Percentiles rank a stretch among this genome's conserved stretches.
Evolutionary conservation across 37 sponge, comb jelly and placozoan genomes (phyloP).

Genomic region (Ianthella basta): DNA sequence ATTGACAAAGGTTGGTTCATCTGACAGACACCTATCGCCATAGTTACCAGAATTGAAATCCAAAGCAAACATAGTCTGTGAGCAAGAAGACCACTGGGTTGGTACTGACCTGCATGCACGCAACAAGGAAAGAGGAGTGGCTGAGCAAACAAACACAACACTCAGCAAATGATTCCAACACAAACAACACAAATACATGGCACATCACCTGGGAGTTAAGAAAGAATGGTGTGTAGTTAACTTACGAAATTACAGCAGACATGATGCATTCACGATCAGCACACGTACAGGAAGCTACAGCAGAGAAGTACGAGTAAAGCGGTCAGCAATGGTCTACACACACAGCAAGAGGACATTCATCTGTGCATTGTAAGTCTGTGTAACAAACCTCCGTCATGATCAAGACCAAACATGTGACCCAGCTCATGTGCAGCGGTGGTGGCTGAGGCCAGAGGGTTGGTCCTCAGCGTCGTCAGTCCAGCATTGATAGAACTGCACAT

Average conservation of each 20-base stretch:
- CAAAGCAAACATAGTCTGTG: neutral
- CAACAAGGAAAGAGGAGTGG: neutral
- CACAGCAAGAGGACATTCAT: no score
- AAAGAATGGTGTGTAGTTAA: neutral
- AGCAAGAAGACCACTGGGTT: conserved; percentile 17
- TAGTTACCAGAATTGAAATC: neutral
- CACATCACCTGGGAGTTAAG: neutral
- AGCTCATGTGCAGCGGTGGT: conserved; percentile 82
- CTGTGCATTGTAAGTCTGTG: no score
- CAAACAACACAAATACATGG: neutral
- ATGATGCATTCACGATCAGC: conserved; percentile 56
- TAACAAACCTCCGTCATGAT: conserved; percentile 24
- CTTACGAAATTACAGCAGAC: conserved; percentile 19
- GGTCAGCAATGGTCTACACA: neutral
- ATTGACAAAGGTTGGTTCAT: conserved; percentile 10
- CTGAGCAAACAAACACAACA: neutral
- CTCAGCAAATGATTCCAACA: neutral
- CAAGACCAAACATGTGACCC: conserved; percentile 79
- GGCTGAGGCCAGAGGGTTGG: neutral
- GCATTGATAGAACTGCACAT: conserved; percentile 60
- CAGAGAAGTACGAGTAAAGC: neutral
- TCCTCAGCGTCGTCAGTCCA: conserved; percentile 51
- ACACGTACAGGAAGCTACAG: conserved; percentile 43
- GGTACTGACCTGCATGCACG: neutral
- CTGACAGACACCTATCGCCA: neutral